phyloP scores from a whole-genome alignment of 2,797 vertebrate species.

The Corythornis leucogaster region DNA sequence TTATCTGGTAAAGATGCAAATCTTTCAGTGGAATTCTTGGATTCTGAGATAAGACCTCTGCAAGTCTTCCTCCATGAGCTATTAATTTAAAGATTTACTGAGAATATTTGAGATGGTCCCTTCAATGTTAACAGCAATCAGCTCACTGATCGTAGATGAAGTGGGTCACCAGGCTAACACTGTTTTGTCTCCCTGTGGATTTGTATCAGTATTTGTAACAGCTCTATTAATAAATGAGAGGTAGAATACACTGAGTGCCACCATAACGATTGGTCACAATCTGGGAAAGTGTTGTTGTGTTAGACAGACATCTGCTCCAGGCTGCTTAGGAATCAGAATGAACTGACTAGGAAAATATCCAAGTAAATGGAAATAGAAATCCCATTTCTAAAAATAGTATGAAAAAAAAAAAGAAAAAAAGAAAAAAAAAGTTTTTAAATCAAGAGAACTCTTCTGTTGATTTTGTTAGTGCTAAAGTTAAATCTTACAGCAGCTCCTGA shows the following conservation, averaged over 20 bases:
- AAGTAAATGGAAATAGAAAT: neutral
- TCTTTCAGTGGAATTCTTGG: neutral
- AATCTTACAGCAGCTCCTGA: neutral
- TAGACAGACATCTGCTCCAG: neutral
- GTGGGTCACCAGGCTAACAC: neutral
- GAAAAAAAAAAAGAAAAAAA: too few relatives aligned
- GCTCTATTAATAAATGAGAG: neutral
- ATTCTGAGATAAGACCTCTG: neutral
- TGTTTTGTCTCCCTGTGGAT: neutral
- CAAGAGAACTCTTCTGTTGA: neutral
- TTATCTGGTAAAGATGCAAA: neutral
- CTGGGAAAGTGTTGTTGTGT: neutral
- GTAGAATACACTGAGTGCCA: neutral
- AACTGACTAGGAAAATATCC: neutral
- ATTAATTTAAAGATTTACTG: neutral
- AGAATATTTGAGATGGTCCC: neutral
- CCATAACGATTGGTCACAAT: neutral
- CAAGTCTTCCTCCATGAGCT: neutral
- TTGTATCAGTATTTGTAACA: neutral
- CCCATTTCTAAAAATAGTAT: neutral
- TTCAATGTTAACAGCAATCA: neutral
- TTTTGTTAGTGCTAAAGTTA: neutral
- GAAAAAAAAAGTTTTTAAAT: neutral
- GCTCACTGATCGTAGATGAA: fast-evolving
- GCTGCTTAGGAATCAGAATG: neutral